phyloP scores from a whole-genome alignment of 2,113 vertebrate species.

The Pungitius pungitius region DNA sequence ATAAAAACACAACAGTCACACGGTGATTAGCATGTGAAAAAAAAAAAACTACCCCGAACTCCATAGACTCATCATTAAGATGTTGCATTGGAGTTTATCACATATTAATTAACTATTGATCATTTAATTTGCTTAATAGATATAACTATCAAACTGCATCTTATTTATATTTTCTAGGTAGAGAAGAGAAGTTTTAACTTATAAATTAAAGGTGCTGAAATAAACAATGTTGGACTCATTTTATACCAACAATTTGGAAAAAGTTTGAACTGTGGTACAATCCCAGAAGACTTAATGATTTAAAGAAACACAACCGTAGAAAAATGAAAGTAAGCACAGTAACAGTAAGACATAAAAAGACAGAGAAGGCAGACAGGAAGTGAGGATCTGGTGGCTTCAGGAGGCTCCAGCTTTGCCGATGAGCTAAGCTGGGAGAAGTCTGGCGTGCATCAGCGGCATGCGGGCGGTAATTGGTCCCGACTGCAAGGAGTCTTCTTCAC shows the following conservation, averaged over 20 bases:
- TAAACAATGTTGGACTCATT: background rate
- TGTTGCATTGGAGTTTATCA: background rate
- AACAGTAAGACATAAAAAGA: background rate
- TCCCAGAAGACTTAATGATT: background rate
- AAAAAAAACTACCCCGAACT: background rate
- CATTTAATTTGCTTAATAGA: background rate
- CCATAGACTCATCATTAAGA: background rate
- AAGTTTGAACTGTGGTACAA: background rate
- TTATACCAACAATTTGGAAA: background rate
- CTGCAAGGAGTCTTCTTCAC: slow-evolving; percentile 46
- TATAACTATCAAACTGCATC: background rate
- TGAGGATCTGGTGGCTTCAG: slow-evolving; percentile 16
- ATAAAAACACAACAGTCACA: background rate
- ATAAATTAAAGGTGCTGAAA: background rate
- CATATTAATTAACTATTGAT: background rate
- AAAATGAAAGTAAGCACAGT: background rate
- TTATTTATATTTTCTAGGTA: background rate
- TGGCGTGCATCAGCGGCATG: slow-evolving; percentile 66
- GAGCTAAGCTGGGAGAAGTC: slow-evolving; percentile 55
- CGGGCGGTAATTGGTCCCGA: slow-evolving; percentile 72
- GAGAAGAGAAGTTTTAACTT: background rate
- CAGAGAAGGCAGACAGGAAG: slow-evolving; percentile 33
- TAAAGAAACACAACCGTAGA: background rate
- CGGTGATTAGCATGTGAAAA: background rate
- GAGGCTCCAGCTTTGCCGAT: slow-evolving; percentile 57